Evolutionary conservation across 2,113 vertebrate species (phyloP).

Genomic region (Tamias sibiricus): DNA sequence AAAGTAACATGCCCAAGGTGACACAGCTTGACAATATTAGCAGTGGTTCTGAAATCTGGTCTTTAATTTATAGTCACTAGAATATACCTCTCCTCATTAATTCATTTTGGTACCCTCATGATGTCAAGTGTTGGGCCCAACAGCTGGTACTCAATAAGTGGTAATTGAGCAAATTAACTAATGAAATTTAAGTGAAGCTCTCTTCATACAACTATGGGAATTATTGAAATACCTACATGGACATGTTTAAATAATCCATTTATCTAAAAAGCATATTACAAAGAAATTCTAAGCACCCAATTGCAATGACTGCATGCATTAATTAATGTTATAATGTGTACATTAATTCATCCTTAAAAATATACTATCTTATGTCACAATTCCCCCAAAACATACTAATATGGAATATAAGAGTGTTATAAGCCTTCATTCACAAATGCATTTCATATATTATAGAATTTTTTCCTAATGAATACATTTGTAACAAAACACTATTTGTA

Average conservation of each 20-base stretch:
- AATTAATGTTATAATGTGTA: background rate
- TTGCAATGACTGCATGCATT: background rate
- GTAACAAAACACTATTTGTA: background rate
- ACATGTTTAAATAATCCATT: conserved; percentile 27
- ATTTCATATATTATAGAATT: background rate
- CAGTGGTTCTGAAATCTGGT: background rate
- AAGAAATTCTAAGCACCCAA: conserved; percentile 15
- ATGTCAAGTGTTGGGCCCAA: background rate
- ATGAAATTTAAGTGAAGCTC: conserved; percentile 49
- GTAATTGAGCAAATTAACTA: conserved; percentile 48
- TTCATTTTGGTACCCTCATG: background rate
- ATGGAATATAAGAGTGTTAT: background rate
- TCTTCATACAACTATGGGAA: conserved; percentile 35
- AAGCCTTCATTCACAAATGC: background rate
- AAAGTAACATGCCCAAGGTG: background rate
- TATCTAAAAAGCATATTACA: background rate
- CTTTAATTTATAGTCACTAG: background rate
- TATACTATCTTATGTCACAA: background rate
- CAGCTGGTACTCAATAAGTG: conserved; percentile 39
- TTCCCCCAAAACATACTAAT: background rate
- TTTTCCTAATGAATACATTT: background rate
- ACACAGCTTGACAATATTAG: background rate
- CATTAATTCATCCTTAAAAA: background rate
- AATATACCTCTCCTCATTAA: background rate
- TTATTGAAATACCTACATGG: background rate